Evolutionary conservation across 1,140 invertebrate genomes (phyloP).

Genomic region (Ridgeia piscesae): DNA sequence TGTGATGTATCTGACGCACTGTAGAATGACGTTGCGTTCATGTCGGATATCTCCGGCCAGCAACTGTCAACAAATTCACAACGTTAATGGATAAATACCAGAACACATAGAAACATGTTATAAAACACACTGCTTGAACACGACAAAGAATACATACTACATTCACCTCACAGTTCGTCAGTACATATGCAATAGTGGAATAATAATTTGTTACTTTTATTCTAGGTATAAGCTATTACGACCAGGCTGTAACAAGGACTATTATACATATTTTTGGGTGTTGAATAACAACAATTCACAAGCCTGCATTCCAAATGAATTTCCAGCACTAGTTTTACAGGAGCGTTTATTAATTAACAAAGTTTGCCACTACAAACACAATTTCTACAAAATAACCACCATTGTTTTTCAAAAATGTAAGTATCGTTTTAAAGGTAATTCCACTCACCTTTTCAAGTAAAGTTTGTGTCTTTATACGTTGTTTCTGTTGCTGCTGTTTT

Average conservation of each 20-base stretch:
- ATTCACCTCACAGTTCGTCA: neutral
- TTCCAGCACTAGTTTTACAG: no score
- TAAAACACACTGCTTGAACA: neutral
- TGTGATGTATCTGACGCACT: conserved; percentile 54
- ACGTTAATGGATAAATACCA: neutral
- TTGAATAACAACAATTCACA: no score
- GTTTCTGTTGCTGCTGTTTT: neutral
- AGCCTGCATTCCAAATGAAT: no score
- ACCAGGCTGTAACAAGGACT: no score
- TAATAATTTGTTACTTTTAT: no score
- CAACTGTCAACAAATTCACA: conserved; percentile 37
- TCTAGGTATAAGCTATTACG: no score
- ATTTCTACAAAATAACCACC: no score
- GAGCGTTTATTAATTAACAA: no score
- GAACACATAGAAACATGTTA: neutral
- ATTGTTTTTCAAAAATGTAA: no score
- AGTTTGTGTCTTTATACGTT: conserved; percentile 24
- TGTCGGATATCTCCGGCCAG: conserved; percentile 53
- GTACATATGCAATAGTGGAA: no score
- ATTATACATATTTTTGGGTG: no score
- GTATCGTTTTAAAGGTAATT: neutral
- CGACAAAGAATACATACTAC: neutral
- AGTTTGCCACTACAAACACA: no score
- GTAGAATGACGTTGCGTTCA: conserved; percentile 56
- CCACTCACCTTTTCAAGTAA: conserved; percentile 30